Conservation (phyloP, 2,797 vertebrate genomes). For the Notolepis coatsorum region DNA sequence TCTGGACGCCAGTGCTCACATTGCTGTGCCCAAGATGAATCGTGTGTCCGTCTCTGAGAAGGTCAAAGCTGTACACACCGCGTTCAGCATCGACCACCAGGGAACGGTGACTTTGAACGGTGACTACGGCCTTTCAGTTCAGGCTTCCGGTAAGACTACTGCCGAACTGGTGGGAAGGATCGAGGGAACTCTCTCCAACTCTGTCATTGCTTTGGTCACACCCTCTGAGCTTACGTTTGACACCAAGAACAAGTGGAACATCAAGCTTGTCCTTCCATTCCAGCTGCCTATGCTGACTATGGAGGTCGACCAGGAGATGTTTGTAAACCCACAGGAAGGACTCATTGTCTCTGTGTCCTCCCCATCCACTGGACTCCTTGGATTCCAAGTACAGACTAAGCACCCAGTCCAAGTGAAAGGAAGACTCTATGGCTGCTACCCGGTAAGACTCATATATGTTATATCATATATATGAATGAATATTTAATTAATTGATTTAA, state of each 20-base stretch:
- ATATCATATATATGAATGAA: no score
- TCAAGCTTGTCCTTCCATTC: conserved; percentile 84
- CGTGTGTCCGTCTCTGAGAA: conserved; percentile 83
- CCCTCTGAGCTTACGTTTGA: conserved; percentile 82
- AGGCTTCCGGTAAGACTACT: conserved; percentile 82
- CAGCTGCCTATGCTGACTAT: conserved; percentile 66
- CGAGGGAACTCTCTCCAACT: conserved; percentile 86
- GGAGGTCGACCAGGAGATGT: conserved; percentile 87
- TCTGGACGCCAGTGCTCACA: conserved; percentile 80
- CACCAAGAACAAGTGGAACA: conserved; percentile 87
- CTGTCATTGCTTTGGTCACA: conserved; percentile 75
- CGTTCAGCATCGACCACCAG: conserved; percentile 83
- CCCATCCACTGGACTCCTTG: conserved; percentile 84
- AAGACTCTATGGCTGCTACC: conserved; percentile 83
- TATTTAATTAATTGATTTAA: no score
- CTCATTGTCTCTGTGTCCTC: conserved; percentile 76
- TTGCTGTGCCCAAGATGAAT: conserved; percentile 79
- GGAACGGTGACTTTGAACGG: conserved; percentile 75
- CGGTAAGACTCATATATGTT: conserved; percentile 73
- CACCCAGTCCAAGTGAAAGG: conserved; percentile 62
- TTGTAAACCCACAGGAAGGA: conserved; percentile 78
- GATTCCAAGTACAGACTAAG: conserved; percentile 73
- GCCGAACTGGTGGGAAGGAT: conserved; percentile 81
- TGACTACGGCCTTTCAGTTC: conserved; percentile 67
- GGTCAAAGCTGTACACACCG: conserved; percentile 81